A percentile compares a stretch with the other conserved stretches of the same genome.
phyloP scores from a whole-genome alignment of 1,140 invertebrate genomes.

The Druon quercuslanigerum region DNA sequence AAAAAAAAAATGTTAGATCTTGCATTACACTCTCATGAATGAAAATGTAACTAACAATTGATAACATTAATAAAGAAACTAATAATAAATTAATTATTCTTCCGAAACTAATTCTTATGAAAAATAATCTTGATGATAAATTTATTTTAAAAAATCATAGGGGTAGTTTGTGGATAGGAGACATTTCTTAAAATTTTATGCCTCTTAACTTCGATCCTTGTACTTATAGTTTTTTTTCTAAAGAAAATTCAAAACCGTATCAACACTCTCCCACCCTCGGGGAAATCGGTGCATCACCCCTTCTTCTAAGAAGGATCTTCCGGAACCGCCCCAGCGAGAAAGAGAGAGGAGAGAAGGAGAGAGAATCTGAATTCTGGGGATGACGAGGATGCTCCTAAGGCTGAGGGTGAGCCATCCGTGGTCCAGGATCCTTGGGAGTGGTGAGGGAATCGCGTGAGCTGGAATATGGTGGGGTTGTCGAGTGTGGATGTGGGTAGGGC shows the following conservation, averaged over 20 bases:
- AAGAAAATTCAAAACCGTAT: not conserved
- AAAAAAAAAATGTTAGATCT: too few species aligned
- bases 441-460: constrained; percentile 52
- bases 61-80: too few species aligned
- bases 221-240: too few species aligned
- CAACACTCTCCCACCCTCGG: not conserved
- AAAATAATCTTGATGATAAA: too few species aligned
- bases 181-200: too few species aligned
- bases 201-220: too few species aligned
- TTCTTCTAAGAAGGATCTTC: constrained; percentile 34
- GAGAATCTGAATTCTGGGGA: constrained; percentile 43
- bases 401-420: constrained; percentile 48
- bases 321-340: constrained; percentile 36
- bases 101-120: too few species aligned
- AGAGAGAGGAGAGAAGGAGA: constrained; percentile 48
- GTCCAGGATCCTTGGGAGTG: constrained; percentile 39
- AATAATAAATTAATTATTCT: too few species aligned
- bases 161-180: too few species aligned
- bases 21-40: too few species aligned
- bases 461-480: constrained; percentile 51
- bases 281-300: not conserved
- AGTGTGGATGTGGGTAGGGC: constrained; percentile 62
- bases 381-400: constrained; percentile 46
- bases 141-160: too few species aligned
- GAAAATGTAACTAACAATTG: too few species aligned